A percentile compares a stretch with the other conserved stretches of the same genome.
Conservation (phyloP, 2,888 invertebrate species). For the Patella pellucida region DNA sequence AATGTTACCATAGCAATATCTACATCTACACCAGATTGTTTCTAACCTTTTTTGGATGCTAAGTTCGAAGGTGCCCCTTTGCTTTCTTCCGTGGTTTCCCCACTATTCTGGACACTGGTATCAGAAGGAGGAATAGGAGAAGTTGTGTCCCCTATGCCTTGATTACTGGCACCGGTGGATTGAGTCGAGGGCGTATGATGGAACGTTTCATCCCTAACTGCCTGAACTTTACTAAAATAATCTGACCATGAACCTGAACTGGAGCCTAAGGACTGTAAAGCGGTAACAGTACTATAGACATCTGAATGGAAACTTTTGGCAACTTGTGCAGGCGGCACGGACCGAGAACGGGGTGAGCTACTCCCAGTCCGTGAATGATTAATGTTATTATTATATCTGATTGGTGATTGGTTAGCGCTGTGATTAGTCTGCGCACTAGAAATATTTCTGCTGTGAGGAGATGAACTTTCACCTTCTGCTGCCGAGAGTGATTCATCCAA, state of each 20-base stretch:
- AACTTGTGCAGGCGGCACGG: constrained; percentile 43
- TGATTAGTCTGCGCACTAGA: constrained; percentile 22
- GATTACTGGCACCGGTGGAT: not conserved
- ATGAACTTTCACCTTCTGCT: constrained; percentile 22
- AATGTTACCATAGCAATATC: no score
- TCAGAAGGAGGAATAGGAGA: not conserved
- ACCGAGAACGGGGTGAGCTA: constrained; percentile 26
- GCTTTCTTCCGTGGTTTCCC: constrained; percentile 7
- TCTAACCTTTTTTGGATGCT: constrained; percentile 1
- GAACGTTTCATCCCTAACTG: constrained; percentile 59
- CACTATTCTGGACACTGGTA: not conserved
- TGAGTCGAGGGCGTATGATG: not conserved
- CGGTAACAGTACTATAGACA: constrained; percentile 68
- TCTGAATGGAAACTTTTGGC: constrained; percentile 64
- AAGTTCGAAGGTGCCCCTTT: not conserved
- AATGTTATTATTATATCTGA: constrained; percentile 13
- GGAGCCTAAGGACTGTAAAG: constrained; percentile 64
- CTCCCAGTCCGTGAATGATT: not conserved
- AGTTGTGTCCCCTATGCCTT: not conserved
- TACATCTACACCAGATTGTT: not conserved
- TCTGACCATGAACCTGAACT: constrained; percentile 52
- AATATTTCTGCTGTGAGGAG: constrained; percentile 4
- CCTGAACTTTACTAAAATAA: constrained; percentile 64
- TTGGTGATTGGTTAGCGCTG: constrained; percentile 25
- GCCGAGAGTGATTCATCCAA: not conserved